Conservation (phyloP, 2,797 vertebrate species). For the Myioborus melanocephalus region DNA sequence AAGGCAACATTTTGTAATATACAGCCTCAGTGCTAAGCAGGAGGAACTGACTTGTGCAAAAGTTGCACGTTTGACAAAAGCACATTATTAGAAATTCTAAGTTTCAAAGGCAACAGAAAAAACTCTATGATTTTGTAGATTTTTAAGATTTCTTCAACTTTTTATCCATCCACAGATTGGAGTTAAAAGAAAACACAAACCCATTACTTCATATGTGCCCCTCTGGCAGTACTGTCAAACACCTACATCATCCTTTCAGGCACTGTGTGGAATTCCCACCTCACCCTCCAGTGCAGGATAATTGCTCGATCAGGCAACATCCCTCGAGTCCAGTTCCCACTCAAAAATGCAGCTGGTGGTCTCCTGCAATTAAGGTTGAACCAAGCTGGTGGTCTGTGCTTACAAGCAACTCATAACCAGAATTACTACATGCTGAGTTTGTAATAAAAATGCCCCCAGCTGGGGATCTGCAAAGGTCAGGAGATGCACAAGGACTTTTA, state of each 20-base stretch:
- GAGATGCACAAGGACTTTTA: background rate
- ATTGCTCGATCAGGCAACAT: background rate
- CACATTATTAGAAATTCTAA: background rate
- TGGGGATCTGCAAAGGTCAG: constrained; percentile 1
- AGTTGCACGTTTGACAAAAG: background rate
- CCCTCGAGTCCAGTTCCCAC: background rate
- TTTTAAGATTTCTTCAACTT: background rate
- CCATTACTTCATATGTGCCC: background rate
- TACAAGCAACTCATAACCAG: background rate
- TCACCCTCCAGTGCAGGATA: background rate
- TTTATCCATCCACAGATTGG: background rate
- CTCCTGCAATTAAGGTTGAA: background rate
- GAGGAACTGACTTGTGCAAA: background rate
- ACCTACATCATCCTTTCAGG: background rate
- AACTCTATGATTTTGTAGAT: background rate
- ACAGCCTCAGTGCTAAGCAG: background rate
- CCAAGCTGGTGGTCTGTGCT: background rate
- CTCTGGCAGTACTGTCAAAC: background rate
- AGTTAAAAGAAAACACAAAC: background rate
- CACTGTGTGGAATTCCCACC: background rate
- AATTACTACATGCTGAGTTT: background rate
- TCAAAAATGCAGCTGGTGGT: background rate
- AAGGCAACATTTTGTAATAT: background rate
- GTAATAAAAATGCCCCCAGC: background rate
- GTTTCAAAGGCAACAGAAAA: background rate